phyloP scores from a whole-genome alignment of 2,113 vertebrate species.

The Bombycilla garrulus region DNA sequence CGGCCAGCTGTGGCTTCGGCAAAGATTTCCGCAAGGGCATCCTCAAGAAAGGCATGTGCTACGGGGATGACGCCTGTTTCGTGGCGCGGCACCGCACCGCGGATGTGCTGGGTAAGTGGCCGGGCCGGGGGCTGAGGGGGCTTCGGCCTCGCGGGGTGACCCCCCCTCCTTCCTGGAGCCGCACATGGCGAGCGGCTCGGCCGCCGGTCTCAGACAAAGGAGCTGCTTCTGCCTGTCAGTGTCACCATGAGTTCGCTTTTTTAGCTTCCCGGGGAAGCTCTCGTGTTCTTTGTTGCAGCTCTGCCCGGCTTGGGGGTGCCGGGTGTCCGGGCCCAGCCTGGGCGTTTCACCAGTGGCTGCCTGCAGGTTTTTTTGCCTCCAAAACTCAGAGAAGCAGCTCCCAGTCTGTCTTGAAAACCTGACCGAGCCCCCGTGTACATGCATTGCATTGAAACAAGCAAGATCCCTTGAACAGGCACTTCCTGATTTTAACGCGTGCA shows the following conservation, averaged over 20 bases:
- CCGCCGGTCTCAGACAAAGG: not conserved
- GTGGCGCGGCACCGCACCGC: constrained; percentile 88
- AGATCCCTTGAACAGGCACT: not conserved
- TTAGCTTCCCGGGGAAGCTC: not conserved
- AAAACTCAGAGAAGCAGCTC: not conserved
- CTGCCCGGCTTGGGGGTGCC: not conserved
- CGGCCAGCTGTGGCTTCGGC: constrained; percentile 96
- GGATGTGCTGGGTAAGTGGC: constrained; percentile 91
- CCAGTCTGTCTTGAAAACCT: not conserved
- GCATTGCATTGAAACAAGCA: not conserved
- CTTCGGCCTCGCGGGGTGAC: not conserved
- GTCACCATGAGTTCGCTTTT: not conserved
- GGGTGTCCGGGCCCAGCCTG: not conserved
- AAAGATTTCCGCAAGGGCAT: constrained; percentile 99
- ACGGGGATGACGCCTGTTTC: constrained; percentile 97
- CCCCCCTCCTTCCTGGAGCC: not conserved
- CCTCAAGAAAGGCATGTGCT: constrained; percentile 98
- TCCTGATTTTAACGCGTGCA: not conserved
- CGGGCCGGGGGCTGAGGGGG: not conserved
- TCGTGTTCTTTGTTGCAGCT: not conserved
- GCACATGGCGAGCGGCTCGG: constrained; percentile 22
- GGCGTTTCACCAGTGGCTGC: not conserved
- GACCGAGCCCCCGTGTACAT: fast-evolving
- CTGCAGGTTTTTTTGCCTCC: not conserved
- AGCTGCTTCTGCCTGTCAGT: not conserved